These are phyloP conservation scores for Apis florea DNA, from an alignment of 1,140 invertebrate species.

Conservation along the genomic window DNA sequence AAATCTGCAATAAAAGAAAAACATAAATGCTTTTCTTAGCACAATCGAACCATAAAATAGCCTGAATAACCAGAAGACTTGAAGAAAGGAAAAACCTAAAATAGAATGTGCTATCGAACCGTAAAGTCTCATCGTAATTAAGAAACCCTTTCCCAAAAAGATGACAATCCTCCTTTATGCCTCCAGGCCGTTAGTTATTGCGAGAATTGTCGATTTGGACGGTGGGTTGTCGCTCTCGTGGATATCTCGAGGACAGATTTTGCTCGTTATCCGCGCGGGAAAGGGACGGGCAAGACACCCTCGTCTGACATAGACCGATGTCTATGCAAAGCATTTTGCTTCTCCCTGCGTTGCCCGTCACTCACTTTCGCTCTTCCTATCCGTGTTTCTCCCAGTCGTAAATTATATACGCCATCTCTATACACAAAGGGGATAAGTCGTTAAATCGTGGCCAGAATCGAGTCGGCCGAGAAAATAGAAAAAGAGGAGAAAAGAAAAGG, in stretches of 20 bases:
- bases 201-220: conserved; percentile 20
- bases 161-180: background rate
- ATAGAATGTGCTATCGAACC: background rate
- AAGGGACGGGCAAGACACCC: conserved; percentile 3
- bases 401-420: conserved; percentile 29
- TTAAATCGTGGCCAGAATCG: background rate
- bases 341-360: conserved; percentile 4
- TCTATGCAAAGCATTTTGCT: conserved; percentile 18
- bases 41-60: background rate
- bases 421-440: too few relatives aligned
- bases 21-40: background rate
- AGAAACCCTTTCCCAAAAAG: background rate
- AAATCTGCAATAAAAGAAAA: background rate
- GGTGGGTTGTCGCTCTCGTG: background rate
- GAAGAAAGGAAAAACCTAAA: background rate
- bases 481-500: background rate
- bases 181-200: background rate
- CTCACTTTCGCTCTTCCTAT: conserved; percentile 13
- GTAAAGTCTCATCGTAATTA: background rate
- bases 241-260: conserved; percentile 13
- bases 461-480: background rate
- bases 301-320: conserved; percentile 41
- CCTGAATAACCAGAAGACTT: background rate
- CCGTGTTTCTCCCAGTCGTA: conserved; percentile 22
- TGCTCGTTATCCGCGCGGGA: conserved; percentile 20